A percentile compares a stretch with the other conserved stretches of the same genome.
These are phyloP conservation scores for Dendrolimus kikuchii DNA, from an alignment of 1,140 invertebrate genomes.

Conservation along the genomic window DNA sequence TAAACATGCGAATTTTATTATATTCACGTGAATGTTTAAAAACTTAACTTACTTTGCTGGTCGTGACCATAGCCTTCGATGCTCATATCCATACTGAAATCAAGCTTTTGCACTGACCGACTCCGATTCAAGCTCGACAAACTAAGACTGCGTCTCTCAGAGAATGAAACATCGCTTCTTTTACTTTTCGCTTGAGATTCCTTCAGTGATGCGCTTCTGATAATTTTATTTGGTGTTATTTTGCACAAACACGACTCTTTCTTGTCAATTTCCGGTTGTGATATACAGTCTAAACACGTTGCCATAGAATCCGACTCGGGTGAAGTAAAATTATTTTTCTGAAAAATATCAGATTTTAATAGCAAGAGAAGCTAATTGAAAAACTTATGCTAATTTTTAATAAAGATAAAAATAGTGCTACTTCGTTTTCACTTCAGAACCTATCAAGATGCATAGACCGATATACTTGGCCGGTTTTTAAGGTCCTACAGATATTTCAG, in stretches of 20 bases:
- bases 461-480: too few relatives aligned
- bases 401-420: too few relatives aligned
- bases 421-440: too few relatives aligned
- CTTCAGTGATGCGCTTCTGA: constrained; percentile 48
- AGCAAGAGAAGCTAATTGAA: neutral
- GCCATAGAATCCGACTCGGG: constrained; percentile 56
- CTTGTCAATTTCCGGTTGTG: constrained; percentile 27
- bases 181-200: constrained; percentile 39
- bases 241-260: constrained; percentile 43
- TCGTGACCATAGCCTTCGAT: constrained; percentile 55
- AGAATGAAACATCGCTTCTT: constrained; percentile 32
- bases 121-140: constrained; percentile 56
- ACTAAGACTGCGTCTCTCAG: constrained; percentile 51
- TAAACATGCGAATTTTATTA: too few relatives aligned
- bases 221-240: constrained; percentile 41
- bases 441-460: too few relatives aligned
- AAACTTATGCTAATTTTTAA: constrained; percentile 4
- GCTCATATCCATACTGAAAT: constrained; percentile 69
- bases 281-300: constrained; percentile 45
- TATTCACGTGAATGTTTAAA: neutral
- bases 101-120: constrained; percentile 57
- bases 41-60: constrained; percentile 33
- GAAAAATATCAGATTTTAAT: constrained; percentile 13
- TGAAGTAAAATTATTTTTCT: constrained; percentile 62
- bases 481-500: too few relatives aligned